Conservation (phyloP, 2,113 vertebrate genomes). For the Lonchura striata region DNA sequence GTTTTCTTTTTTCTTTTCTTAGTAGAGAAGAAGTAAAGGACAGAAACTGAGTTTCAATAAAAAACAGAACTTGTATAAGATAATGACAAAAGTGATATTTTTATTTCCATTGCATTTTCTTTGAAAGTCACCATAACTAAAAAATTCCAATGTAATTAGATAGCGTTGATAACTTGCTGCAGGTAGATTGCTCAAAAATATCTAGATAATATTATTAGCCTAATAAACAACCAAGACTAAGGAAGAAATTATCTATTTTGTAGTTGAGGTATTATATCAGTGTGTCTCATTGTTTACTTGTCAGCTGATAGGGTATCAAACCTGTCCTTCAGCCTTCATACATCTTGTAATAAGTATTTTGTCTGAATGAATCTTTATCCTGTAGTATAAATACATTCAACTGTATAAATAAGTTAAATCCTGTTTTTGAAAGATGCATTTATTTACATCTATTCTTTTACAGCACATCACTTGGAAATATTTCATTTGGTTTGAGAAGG, state of each 20-base stretch:
- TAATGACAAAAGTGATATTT: neutral
- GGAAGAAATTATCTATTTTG: neutral
- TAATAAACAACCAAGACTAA: neutral
- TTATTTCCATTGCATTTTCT: neutral
- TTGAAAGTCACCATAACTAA: neutral
- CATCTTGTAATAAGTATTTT: conserved; percentile 41
- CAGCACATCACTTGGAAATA: neutral
- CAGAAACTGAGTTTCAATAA: neutral
- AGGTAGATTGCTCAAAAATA: neutral
- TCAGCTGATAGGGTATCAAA: conserved; percentile 8
- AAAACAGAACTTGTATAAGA: neutral
- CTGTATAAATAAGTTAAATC: conserved; percentile 44
- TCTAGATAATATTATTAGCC: neutral
- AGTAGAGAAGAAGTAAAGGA: neutral
- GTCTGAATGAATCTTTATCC: conserved; percentile 36
- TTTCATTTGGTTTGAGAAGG: conserved; percentile 26
- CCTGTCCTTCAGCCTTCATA: conserved; percentile 1
- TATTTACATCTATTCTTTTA: conserved; percentile 46
- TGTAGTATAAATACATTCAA: conserved; percentile 30
- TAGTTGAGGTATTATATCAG: neutral
- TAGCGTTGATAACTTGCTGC: neutral
- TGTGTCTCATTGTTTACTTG: neutral
- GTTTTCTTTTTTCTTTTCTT: neutral
- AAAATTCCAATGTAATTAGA: neutral
- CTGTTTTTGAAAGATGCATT: conserved; percentile 22